Conservation (phyloP, 1,140 invertebrate genomes). For the Micrasema minimum region DNA sequence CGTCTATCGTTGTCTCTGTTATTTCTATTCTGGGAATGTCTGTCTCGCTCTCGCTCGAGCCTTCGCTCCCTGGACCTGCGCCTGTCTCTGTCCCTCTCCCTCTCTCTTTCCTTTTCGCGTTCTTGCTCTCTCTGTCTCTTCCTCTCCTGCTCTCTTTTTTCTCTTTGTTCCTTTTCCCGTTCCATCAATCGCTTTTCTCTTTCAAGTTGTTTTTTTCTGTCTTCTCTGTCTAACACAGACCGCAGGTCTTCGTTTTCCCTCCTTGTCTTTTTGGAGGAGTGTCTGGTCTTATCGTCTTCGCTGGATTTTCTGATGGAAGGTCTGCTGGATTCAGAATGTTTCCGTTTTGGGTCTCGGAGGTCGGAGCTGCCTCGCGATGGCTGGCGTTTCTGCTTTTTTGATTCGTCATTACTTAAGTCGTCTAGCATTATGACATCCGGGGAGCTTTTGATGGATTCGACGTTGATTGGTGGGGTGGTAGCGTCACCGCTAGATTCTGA, state of each 20-base stretch:
- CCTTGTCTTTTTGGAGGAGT: slow-evolving; percentile 35
- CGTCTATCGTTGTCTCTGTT: slow-evolving; percentile 53
- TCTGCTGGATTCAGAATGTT: slow-evolving; percentile 25
- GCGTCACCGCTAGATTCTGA: slow-evolving; percentile 63
- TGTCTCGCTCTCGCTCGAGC: slow-evolving; percentile 55
- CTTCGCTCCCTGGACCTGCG: slow-evolving; percentile 54
- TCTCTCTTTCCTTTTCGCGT: slow-evolving; percentile 56
- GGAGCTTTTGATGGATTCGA: slow-evolving; percentile 59
- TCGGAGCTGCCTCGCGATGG: slow-evolving; percentile 56
- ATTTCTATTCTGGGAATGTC: slow-evolving; percentile 45
- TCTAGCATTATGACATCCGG: slow-evolving; percentile 64
- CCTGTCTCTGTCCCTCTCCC: slow-evolving; percentile 54
- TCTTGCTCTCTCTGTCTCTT: slow-evolving; percentile 57
- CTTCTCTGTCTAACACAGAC: slow-evolving; percentile 61
- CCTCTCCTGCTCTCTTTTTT: slow-evolving; percentile 51
- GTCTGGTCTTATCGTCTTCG: slow-evolving; percentile 46
- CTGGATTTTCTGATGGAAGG: slow-evolving; percentile 17
- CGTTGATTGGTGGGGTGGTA: slow-evolving; percentile 54
- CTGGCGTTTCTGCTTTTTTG: slow-evolving; percentile 42
- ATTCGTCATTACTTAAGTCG: slow-evolving; percentile 46
- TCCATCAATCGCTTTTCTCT: slow-evolving; percentile 55
- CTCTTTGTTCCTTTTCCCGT: slow-evolving; percentile 58
- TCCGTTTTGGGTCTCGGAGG: slow-evolving; percentile 52
- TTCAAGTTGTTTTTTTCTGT: slow-evolving; percentile 56
- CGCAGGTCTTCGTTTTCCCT: slow-evolving; percentile 60